Percentiles rank a stretch among this genome's conserved stretches.
phyloP scores from a whole-genome alignment of 2,113 vertebrate species.

The Python bivittatus region DNA sequence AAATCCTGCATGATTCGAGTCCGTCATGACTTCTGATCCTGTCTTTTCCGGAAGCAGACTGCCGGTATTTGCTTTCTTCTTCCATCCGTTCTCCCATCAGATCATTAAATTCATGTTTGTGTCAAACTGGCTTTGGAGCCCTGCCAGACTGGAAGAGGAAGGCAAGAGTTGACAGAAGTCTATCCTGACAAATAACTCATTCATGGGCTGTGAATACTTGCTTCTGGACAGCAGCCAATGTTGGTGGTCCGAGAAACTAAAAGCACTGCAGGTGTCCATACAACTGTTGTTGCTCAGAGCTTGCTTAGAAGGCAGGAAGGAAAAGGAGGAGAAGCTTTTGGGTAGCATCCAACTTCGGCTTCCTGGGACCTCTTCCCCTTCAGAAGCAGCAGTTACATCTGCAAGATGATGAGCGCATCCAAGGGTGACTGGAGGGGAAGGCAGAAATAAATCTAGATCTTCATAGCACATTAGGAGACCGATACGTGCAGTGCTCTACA shows the following conservation, averaged over 20 bases:
- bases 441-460: background rate
- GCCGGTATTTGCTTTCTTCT: background rate
- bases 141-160: background rate
- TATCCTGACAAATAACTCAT: background rate
- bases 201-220: background rate
- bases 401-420: background rate
- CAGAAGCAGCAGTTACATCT: background rate
- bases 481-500: background rate
- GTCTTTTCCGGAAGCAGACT: background rate
- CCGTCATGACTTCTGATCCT: background rate
- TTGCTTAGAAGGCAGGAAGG: background rate
- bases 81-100: background rate
- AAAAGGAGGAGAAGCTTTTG: background rate
- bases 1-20: background rate
- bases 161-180: background rate
- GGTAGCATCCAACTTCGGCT: background rate
- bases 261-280: background rate
- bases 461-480: background rate
- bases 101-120: background rate
- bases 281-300: background rate
- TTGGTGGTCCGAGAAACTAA: background rate
- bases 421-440: background rate
- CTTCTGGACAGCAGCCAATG: background rate
- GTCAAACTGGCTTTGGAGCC: background rate
- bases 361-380: background rate